Evolutionary conservation across 2,797 vertebrate genomes (phyloP).

Genomic region (Gambelia wislizenii): DNA sequence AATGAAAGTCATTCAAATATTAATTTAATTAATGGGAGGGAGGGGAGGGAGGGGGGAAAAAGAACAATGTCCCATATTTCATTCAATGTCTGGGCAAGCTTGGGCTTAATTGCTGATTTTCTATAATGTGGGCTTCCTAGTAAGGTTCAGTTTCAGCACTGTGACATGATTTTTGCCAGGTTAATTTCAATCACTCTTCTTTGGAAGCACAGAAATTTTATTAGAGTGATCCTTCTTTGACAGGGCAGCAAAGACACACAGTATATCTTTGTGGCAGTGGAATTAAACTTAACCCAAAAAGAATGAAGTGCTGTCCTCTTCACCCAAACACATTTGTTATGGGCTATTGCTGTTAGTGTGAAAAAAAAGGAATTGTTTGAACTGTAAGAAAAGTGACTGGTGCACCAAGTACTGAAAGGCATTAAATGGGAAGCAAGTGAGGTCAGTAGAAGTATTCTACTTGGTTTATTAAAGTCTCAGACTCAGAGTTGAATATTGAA

Average conservation of each 20-base stretch:
- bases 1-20: too few species aligned
- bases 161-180: conserved; percentile 6
- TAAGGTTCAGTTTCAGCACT: not conserved
- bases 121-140: not conserved
- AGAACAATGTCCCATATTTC: not conserved
- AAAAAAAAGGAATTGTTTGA: not conserved
- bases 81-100: not conserved
- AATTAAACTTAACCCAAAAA: conserved; percentile 38
- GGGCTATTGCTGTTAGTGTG: not conserved
- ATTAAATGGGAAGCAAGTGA: not conserved
- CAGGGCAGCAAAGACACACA: not conserved
- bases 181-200: conserved; percentile 38
- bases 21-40: not conserved
- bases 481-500: not conserved
- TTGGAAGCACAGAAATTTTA: conserved; percentile 31
- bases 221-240: conserved; percentile 28
- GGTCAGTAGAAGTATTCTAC: not conserved
- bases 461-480: not conserved
- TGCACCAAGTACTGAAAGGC: not conserved
- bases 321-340: not conserved
- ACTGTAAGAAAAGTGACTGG: not conserved
- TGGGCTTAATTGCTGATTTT: not conserved
- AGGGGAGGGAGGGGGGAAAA: too few species aligned
- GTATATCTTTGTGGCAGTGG: conserved; percentile 32
- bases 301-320: conserved; percentile 21